Evolutionary conservation across 2,113 vertebrate species (phyloP), one percentile per base, ranked within the genome.

Genomic region (Erinaceus europaeus): DNA sequence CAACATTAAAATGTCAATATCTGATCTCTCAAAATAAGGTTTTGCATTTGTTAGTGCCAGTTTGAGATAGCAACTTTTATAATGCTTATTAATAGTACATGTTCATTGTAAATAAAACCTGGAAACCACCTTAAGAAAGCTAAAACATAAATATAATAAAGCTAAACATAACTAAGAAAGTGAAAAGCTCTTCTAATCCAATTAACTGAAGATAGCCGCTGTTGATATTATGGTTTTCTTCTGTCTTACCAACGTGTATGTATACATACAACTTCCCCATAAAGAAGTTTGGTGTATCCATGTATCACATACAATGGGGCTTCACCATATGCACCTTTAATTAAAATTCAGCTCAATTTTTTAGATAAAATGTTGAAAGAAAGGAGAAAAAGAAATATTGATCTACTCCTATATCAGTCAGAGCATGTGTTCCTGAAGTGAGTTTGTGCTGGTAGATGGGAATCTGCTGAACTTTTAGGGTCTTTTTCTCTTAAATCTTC

Each of bases 31-130:
- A 67, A 68, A 48, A 52, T 78, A 53, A 13, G 38, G 23, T 29
- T 14, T 91, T 93, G 52, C 90, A 29, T 91, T 88, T 92, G 55
- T 65, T 40, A 48, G 0, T 48, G 36, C 61, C 87, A 36, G 20
- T 0, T 0, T 93, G 80, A 88, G 90, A 2, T 50, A 38, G 75
- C 9, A 0, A 14, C 83, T 82, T 68, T 57, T 65, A 29, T 53
- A 67, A 71, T 29, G 82, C 21, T 48, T 61, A 53, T 17, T 64
- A 64, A 34, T 55, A 46, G 6, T 44, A 65, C 7, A 4, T 81
- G 10, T 80, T 82, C 15, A 48, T 68, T 68, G 5, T 65, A 61
- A 79, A n/a, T n/a, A n/a, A n/a, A n/a, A n/a, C n/a, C n/a, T n/a
- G n/a, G n/a, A n/a, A n/a, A n/a, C n/a, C n/a, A n/a, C n/a, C 23